Evolutionary conservation across 1,140 invertebrate genomes (phyloP), one percentile per base, ranked within the genome.

Genomic region (Drosophila guanche): DNA sequence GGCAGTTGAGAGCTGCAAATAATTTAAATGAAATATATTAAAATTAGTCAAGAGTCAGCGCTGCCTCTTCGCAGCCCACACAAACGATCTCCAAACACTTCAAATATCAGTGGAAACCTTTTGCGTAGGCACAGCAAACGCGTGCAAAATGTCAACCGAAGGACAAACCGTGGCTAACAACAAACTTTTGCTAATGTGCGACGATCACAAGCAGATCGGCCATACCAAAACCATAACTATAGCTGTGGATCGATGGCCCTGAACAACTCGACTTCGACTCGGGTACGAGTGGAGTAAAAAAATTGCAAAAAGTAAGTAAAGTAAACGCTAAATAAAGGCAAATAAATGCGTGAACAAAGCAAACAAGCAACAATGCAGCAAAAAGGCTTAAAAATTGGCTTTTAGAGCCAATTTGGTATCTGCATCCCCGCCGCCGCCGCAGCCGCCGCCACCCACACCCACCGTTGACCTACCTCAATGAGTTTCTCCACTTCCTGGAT

Each of bases 61-160:
- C 65, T 42, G 20, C 29, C 8, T 54, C 65, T 68, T 68, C 61
- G 62, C 65, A 67, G 62, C 47, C 42, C n/a, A 20, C 50, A 10
- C 40, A 46, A 50, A 4, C 29, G 29, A 33, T 33, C 16, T 33
- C 43, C 27, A 57, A 57, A 57, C 5, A 56, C 37, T 55, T 60
- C 7, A 59, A 45, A 16, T 41, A 20, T 60, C 23, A 27, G 63
- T 53, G 46, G 29, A 53, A 50, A 41, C 48, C 41, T 55, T 70
- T 72, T 37, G 69, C 79, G 79, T 81, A 69, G 79, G 74, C 63
- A 70, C 53, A 76, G 55, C 43, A 62, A 29, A 66, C 71, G 83
- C 84, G 83, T 88, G 83, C 84, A 88, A 88, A 88, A 88, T 88
- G 83, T 88, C 84, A 88, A 79, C 83, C 86, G 81, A 86, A 86